phyloP scores from a whole-genome alignment of 2,797 vertebrate species.

The Acrocephalus scirpaceus region DNA sequence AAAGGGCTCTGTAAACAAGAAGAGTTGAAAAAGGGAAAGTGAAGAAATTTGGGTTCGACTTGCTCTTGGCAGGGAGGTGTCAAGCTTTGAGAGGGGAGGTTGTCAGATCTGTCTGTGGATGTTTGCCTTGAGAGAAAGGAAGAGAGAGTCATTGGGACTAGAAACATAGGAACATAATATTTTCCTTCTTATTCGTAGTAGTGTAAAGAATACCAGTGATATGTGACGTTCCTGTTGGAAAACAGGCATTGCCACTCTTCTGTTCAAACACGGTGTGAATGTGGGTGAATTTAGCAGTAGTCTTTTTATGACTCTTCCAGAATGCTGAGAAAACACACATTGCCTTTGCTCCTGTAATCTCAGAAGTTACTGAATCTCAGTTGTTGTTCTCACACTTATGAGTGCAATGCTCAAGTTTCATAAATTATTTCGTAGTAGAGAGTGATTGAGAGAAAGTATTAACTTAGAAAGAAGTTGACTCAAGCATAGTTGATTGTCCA shows the following conservation, averaged over 20 bases:
- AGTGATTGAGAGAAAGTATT: neutral
- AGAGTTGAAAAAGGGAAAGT: neutral
- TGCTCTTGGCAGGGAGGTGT: neutral
- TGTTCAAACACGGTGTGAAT: neutral
- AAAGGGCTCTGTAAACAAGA: rapidly evolving
- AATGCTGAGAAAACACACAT: rapidly evolving
- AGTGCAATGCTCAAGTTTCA: neutral
- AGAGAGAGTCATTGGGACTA: neutral
- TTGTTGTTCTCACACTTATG: neutral
- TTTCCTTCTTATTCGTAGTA: rapidly evolving
- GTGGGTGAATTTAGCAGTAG: neutral
- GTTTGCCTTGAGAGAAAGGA: neutral
- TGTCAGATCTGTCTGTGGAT: too few species aligned
- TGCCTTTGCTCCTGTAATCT: neutral
- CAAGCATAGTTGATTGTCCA: neutral
- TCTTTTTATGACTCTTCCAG: neutral
- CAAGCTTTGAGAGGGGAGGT: rapidly evolving
- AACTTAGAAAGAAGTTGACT: neutral
- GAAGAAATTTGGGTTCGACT: rapidly evolving
- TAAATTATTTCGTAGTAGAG: neutral
- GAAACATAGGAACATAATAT: rapidly evolving
- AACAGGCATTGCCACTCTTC: rapidly evolving
- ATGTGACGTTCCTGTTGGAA: neutral
- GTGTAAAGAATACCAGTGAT: neutral
- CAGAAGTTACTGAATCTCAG: neutral